phyloP scores from a whole-genome alignment of 2,888 invertebrate genomes.

The Parascotia fuliginaria region DNA sequence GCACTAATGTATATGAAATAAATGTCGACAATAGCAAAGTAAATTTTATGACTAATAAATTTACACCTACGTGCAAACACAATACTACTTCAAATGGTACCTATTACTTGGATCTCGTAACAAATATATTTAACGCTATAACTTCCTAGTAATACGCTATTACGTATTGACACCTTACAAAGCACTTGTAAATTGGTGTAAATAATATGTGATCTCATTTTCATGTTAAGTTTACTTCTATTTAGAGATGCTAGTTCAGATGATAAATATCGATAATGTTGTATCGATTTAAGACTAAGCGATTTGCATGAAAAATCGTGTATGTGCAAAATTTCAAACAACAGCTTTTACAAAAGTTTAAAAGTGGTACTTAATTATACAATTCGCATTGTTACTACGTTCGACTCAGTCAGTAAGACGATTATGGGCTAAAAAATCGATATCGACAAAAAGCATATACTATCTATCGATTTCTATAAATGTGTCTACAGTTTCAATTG shows the following conservation, averaged over 20 bases:
- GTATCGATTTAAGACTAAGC: too few species aligned
- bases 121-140: slow-evolving; percentile 8
- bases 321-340: too few species aligned
- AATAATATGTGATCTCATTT: slow-evolving; percentile 18
- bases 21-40: slow-evolving; percentile 15
- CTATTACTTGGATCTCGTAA: neutral
- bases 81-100: slow-evolving; percentile 14
- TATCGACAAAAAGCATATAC: too few species aligned
- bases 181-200: slow-evolving; percentile 22
- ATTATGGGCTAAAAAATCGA: too few species aligned
- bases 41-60: slow-evolving; percentile 1
- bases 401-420: too few species aligned
- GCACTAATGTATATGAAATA: neutral
- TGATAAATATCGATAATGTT: too few species aligned
- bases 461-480: slow-evolving; percentile 30
- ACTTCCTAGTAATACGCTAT: slow-evolving; percentile 21
- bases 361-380: too few species aligned
- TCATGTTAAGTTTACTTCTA: slow-evolving; percentile 27
- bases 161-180: slow-evolving; percentile 17
- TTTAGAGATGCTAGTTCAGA: too few species aligned
- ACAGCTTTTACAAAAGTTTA: too few species aligned
- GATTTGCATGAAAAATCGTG: too few species aligned
- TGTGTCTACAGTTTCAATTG: neutral
- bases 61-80: slow-evolving; percentile 6
- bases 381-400: too few species aligned